phyloP scores from a whole-genome alignment of 1,140 invertebrate genomes.

The Cryptotermes secundus region DNA sequence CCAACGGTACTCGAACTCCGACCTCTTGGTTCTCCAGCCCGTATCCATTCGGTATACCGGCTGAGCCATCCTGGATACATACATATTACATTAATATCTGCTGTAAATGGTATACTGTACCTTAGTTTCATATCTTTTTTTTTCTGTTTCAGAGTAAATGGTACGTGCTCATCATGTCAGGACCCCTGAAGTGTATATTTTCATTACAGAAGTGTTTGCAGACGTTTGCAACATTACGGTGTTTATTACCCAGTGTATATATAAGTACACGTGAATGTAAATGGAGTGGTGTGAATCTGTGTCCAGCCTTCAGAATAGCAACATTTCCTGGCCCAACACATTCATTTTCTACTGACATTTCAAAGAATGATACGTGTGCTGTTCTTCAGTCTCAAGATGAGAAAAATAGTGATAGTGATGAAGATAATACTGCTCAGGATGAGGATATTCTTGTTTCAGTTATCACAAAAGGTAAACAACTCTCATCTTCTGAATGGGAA shows the following conservation, averaged over 20 bases:
- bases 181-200: background rate
- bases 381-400: too few relatives aligned
- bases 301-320: background rate
- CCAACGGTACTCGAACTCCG: too few relatives aligned
- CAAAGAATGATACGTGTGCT: background rate
- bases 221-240: background rate
- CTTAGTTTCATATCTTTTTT: background rate
- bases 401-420: background rate
- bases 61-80: too few relatives aligned
- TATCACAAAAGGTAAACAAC: slow-evolving; percentile 18
- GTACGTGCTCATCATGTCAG: background rate
- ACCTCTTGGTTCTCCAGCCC: too few relatives aligned
- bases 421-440: background rate
- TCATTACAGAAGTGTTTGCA: background rate
- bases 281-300: background rate
- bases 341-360: background rate
- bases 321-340: background rate
- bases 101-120: too few relatives aligned
- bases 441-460: background rate
- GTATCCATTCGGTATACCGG: too few relatives aligned
- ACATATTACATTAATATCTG: too few relatives aligned
- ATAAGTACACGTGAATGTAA: background rate
- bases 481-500: slow-evolving; percentile 40
- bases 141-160: background rate
- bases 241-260: background rate